Percentiles rank a stretch among this genome's conserved stretches.
Evolutionary conservation across 2,113 vertebrate species (phyloP).

Genomic region (Cisticola juncidis): DNA sequence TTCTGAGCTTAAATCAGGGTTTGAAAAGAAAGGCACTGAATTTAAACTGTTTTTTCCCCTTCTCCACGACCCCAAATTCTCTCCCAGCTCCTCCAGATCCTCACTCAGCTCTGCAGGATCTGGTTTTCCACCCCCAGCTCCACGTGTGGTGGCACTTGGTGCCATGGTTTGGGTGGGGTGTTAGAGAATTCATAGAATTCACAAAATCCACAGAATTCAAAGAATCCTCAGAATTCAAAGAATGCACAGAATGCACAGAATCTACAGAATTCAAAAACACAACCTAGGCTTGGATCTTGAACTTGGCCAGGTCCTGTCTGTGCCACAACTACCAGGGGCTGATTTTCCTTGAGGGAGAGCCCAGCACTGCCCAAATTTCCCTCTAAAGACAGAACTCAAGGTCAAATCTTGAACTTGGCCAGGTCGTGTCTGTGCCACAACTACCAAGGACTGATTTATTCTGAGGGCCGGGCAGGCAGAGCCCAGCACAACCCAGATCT

Average conservation of each 20-base stretch:
- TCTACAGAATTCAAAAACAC: not conserved
- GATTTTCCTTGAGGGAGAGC: not conserved
- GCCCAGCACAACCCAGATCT: no score
- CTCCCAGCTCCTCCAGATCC: not conserved
- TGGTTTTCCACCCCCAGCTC: not conserved
- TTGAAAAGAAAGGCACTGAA: not conserved
- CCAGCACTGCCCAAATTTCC: not conserved
- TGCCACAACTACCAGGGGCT: not conserved
- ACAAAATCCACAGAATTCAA: no score
- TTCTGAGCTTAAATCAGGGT: not conserved
- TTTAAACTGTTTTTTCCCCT: rapidly evolving
- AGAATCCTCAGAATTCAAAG: no score
- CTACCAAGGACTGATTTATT: no score
- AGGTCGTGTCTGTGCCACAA: no score
- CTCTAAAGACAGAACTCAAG: not conserved
- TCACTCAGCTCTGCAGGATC: not conserved
- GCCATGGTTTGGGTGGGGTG: no score
- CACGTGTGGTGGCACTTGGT: no score
- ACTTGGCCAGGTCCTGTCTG: rapidly evolving
- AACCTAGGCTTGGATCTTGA: rapidly evolving
- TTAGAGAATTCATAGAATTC: no score
- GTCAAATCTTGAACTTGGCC: not conserved
- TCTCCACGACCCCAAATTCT: rapidly evolving
- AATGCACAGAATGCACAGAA: no score
- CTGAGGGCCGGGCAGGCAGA: no score